Evolutionary conservation across 2,113 vertebrate species (phyloP).

Genomic region (Oncorhynchus gorbuscha): DNA sequence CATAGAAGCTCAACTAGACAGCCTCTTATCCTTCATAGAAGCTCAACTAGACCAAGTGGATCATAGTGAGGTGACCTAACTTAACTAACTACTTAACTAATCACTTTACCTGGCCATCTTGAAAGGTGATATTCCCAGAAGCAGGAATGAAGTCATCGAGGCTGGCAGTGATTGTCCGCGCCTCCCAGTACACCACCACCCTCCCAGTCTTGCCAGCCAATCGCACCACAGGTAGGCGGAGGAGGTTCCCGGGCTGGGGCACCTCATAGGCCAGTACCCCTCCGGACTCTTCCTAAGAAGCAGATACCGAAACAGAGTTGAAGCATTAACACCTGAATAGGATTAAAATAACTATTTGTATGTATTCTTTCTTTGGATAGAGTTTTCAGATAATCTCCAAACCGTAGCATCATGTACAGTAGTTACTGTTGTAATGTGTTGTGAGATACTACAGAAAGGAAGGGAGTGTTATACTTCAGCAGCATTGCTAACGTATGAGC

Average conservation of each 20-base stretch:
- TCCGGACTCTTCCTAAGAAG: constrained; percentile 74
- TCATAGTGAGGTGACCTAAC: too few species aligned
- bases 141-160: constrained; percentile 83
- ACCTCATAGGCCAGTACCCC: constrained; percentile 79
- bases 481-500: too few species aligned
- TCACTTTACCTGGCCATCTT: constrained; percentile 81
- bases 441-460: too few species aligned
- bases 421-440: too few species aligned
- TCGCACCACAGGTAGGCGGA: constrained; percentile 81
- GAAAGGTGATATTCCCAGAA: constrained; percentile 86
- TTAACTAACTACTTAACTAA: not conserved
- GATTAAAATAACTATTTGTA: too few species aligned
- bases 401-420: too few species aligned
- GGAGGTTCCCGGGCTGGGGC: constrained; percentile 79
- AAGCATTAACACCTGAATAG: too few species aligned
- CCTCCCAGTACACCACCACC: constrained; percentile 82
- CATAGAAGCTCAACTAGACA: constrained; percentile 1
- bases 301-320: constrained; percentile 3
- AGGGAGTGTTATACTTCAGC: too few species aligned
- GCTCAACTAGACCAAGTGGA: not conserved
- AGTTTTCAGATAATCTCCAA: too few species aligned
- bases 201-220: constrained; percentile 80
- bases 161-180: constrained; percentile 71
- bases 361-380: too few species aligned
- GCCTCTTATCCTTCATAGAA: not conserved